phyloP scores from a whole-genome alignment of 2,797 vertebrate species.

The Manis pentadactyla region DNA sequence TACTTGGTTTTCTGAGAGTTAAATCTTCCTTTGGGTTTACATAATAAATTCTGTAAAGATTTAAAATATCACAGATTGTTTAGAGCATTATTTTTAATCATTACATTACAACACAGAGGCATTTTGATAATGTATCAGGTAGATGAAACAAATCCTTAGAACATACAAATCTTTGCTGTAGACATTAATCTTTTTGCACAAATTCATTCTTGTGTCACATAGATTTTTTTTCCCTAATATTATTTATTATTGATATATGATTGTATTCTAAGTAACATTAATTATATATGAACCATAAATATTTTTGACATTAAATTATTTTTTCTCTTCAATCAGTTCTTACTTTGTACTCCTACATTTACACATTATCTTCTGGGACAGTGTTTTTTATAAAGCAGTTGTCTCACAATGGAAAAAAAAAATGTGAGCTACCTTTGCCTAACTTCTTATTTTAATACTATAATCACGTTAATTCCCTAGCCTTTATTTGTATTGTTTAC shows the following conservation, averaged over 20 bases:
- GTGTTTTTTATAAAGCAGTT: neutral
- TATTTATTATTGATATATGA: conserved; percentile 32
- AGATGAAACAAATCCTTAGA: conserved; percentile 56
- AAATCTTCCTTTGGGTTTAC: neutral
- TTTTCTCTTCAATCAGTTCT: neutral
- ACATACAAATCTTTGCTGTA: neutral
- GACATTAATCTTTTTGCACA: conserved; percentile 32
- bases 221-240: conserved; percentile 21
- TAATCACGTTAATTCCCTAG: neutral
- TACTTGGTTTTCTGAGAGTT: conserved; percentile 49
- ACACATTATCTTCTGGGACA: neutral
- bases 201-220: conserved; percentile 3
- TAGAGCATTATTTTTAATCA: neutral
- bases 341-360: neutral
- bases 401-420: neutral
- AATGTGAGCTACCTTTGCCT: neutral
- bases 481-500: conserved; percentile 29
- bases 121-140: conserved; percentile 20
- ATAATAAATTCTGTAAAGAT: conserved; percentile 18
- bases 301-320: conserved; percentile 18
- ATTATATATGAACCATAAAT: conserved; percentile 46
- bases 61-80: conserved; percentile 39
- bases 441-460: neutral
- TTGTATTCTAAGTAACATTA: conserved; percentile 11
- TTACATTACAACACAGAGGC: neutral